Base-by-base conservation (phyloP, 2,113 vertebrate species). In the Cygnus atratus region DNA sequence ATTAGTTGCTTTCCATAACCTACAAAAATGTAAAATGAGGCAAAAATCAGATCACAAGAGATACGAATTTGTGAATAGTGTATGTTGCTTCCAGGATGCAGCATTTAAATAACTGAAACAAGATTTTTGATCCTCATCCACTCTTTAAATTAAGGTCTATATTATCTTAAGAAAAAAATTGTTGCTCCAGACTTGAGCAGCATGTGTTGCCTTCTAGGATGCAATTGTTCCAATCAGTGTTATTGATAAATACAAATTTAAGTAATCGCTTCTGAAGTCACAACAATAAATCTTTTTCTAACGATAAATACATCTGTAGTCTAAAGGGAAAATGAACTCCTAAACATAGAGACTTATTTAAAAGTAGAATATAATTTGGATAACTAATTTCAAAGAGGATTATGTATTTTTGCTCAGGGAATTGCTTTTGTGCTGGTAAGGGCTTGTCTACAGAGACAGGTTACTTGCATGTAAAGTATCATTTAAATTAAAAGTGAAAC, bases 1-100 rank as follows among this genome's bases (percentile, higher is more conserved):
- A 14, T 97, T 97, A 97, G 88, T 98, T 77, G 6, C 3, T 90
- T 55, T 43, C 63, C 3, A 97, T 97, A 77, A 96, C 96, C 97
- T 98, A 37, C 3, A 79, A 90, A 92, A 70, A 85, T 8, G 9
- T 28, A 76, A 71, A 88, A 58, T 21, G 48, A 84, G 31, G 19
- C 43, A 90, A 81, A 87, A 82, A 82, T 87, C 57, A 72, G 63
- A 55, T 57, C 3, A 5, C 2, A 22, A 88, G n/a, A 35, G 5
- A 2, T 21, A 57, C 13, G 33, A 61, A 37, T 68, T 43, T 48
- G 13, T 84, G 61, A 72, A 29, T 13, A 57, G 41, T 12, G 0
- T 22, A 8, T 28, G 20, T 35, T 52, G 21, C 16, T 2, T 75
- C 19, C 62, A 33, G 65, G n/a, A 31, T 26, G 12, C 31, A 58